A percentile compares a stretch with the other conserved stretches of the same genome.
These are phyloP conservation scores for Oceanodroma leucorhoa DNA, from an alignment of 2,797 vertebrate genomes.

Conservation along the genomic window DNA sequence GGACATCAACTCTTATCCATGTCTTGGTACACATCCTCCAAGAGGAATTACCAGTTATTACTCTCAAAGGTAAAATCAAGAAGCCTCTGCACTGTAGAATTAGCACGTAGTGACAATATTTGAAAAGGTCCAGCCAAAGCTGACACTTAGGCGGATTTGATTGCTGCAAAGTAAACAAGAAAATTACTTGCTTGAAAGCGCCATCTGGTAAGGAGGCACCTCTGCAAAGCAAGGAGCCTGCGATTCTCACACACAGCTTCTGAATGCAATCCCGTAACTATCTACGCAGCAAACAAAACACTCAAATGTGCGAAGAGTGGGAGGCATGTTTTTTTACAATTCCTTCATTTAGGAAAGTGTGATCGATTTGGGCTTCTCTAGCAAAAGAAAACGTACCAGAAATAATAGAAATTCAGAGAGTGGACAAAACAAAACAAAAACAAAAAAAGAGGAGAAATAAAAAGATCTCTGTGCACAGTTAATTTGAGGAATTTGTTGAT, in stretches of 20 bases:
- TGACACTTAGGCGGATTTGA: not conserved
- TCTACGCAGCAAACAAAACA: not conserved
- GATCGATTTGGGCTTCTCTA: not conserved
- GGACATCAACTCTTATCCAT: not conserved
- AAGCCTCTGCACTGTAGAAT: not conserved
- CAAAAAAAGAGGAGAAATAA: not conserved
- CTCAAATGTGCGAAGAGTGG: not conserved
- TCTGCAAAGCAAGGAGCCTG: not conserved
- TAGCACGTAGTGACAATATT: not conserved
- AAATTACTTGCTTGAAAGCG: slow-evolving; percentile 10
- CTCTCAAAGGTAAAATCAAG: not conserved
- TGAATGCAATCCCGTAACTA: not conserved
- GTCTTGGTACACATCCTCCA: not conserved
- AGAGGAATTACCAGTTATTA: not conserved
- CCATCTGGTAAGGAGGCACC: not conserved
- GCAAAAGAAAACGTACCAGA: not conserved
- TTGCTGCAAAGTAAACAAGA: slow-evolving; percentile 18
- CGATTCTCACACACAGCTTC: not conserved
- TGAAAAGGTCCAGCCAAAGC: not conserved
- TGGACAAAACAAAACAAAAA: not conserved
- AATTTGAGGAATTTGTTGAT: not conserved
- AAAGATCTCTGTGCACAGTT: not conserved
- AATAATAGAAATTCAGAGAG: not conserved
- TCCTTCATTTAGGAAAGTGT: not conserved
- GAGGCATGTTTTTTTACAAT: not conserved